Evolutionary conservation across 2,888 invertebrate species (phyloP).

Genomic region (Metopia argyrocephala): DNA sequence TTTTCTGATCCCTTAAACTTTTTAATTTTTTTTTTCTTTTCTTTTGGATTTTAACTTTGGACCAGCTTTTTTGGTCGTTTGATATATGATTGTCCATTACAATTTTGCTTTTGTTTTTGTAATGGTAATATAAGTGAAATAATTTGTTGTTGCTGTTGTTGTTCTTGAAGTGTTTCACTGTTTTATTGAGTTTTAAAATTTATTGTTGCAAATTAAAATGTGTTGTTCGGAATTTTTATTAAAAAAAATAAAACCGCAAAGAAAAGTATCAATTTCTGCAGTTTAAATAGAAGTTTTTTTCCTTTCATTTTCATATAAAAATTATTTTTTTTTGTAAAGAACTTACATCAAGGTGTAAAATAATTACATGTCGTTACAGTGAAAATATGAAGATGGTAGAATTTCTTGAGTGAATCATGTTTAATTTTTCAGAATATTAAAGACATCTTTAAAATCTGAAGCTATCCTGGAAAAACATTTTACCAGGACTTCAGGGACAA

Average conservation of each 20-base stretch:
- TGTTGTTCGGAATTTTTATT: conserved; percentile 71
- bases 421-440: no score
- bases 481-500: no score
- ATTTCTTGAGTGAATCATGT: no score
- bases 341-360: no score
- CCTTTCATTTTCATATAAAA: no score
- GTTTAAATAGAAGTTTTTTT: no score
- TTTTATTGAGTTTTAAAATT: conserved; percentile 68
- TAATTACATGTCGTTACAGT: no score
- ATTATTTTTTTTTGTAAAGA: no score
- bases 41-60: neutral
- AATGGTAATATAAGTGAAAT: neutral
- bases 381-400: no score
- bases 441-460: no score
- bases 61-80: neutral
- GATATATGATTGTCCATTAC: neutral
- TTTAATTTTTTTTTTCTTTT: neutral
- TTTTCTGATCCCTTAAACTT: neutral
- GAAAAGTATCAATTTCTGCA: conserved; percentile 43
- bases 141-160: neutral
- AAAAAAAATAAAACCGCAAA: conserved; percentile 34
- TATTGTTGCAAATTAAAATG: conserved; percentile 75
- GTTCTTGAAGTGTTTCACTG: conserved; percentile 40
- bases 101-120: neutral
- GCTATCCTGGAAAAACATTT: no score